Percentiles rank a stretch among this genome's conserved stretches.
Evolutionary conservation across 2,888 invertebrate genomes (phyloP).

Genomic region (Philhelius pedissequus): DNA sequence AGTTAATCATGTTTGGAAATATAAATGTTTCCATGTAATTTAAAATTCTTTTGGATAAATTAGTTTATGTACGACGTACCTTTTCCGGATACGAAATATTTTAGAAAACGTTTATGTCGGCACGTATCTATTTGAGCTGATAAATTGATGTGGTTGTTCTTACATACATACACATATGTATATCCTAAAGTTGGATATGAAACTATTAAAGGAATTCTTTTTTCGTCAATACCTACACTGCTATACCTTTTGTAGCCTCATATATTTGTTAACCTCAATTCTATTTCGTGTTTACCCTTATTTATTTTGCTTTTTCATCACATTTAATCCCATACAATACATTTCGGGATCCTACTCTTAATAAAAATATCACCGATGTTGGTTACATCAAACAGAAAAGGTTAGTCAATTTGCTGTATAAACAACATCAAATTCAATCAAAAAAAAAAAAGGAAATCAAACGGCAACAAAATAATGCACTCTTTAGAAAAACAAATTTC

Average conservation of each 20-base stretch:
- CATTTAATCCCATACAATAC: background rate
- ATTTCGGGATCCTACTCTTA: background rate
- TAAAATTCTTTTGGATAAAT: too few species aligned
- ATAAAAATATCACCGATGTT: background rate
- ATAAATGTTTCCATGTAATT: too few species aligned
- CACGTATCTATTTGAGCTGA: too few species aligned
- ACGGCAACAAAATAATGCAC: background rate
- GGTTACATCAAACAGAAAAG: conserved; percentile 2
- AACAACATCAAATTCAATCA: background rate
- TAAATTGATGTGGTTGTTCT: too few species aligned
- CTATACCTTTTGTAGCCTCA: background rate
- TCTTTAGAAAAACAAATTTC: background rate
- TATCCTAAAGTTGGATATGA: background rate
- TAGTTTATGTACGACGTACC: too few species aligned
- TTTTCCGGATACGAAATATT: too few species aligned
- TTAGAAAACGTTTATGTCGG: too few species aligned
- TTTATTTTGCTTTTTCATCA: background rate
- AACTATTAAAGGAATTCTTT: too few species aligned
- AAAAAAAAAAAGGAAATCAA: background rate
- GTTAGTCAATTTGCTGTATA: background rate
- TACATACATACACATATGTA: too few species aligned
- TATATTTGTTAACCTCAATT: background rate
- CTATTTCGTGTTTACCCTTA: background rate
- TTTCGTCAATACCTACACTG: background rate
- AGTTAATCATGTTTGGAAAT: too few species aligned